These are phyloP conservation scores for Pipistrellus nathusii DNA, from an alignment of 2,797 vertebrate species.

Conservation along the genomic window DNA sequence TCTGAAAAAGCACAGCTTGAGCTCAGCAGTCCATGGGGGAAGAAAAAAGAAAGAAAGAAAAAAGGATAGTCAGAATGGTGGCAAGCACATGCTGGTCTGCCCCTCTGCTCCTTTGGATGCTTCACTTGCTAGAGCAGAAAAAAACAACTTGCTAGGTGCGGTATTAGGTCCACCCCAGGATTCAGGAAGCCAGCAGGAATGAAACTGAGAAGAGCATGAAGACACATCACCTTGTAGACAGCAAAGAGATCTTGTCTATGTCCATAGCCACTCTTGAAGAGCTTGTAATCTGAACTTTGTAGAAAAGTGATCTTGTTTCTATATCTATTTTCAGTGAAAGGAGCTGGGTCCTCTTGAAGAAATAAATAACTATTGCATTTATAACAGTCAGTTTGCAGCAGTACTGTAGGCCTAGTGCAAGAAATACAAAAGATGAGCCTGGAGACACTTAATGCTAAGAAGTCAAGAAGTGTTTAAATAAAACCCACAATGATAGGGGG, in stretches of 20 bases:
- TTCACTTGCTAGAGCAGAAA: not conserved
- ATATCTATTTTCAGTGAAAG: not conserved
- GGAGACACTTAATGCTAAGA: not conserved
- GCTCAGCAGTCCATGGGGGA: not conserved
- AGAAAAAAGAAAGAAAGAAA: too few relatives aligned
- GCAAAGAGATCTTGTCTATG: not conserved
- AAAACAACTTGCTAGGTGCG: not conserved
- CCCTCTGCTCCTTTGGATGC: not conserved
- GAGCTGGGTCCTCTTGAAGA: not conserved
- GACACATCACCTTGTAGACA: not conserved
- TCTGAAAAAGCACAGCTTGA: not conserved
- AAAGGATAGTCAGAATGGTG: not conserved
- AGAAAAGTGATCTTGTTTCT: constrained; percentile 16
- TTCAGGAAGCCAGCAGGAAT: not conserved
- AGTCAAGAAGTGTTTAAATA: not conserved
- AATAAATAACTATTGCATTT: not conserved
- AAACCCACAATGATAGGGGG: not conserved
- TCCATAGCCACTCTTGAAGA: not conserved
- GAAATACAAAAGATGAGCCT: not conserved
- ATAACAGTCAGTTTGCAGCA: not conserved
- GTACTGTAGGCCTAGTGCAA: not conserved
- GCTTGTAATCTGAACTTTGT: not conserved
- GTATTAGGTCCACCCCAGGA: not conserved
- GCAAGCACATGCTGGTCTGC: not conserved
- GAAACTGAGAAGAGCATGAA: not conserved